A percentile compares a stretch with the other conserved stretches of the same genome.
phyloP scores from a whole-genome alignment of 2,888 invertebrate genomes.

The Drosophila acutilabella region DNA sequence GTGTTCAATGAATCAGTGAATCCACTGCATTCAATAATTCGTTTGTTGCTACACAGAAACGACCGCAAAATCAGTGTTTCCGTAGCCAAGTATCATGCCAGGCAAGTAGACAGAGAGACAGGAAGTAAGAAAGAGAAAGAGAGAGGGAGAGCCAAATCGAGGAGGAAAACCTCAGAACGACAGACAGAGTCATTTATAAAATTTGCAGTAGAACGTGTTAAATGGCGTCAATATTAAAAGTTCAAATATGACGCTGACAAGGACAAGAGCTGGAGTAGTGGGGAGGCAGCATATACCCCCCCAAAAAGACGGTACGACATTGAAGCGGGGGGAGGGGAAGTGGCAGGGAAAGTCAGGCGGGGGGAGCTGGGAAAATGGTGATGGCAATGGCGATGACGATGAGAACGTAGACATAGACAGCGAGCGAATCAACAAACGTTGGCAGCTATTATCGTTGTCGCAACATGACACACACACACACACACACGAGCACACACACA shows the following conservation, averaged over 20 bases:
- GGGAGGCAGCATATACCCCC: not conserved
- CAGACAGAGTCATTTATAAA: conserved; percentile 80
- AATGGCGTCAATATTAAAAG: conserved; percentile 81
- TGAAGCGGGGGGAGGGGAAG: not conserved
- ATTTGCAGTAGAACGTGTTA: conserved; percentile 77
- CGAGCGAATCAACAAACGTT: conserved; percentile 71
- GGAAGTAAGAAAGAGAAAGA: not conserved
- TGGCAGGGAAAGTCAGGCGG: not conserved
- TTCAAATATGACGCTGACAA: conserved; percentile 79
- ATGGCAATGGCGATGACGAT: conserved; percentile 34
- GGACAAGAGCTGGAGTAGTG: conserved; percentile 15
- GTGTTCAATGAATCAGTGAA: conserved; percentile 24
- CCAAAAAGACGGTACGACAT: not conserved
- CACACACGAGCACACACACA: conserved; percentile 20
- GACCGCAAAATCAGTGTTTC: conserved; percentile 43
- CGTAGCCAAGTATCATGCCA: not conserved
- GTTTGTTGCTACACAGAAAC: conserved; percentile 27
- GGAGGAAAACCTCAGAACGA: conserved; percentile 29
- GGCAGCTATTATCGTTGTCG: conserved; percentile 78
- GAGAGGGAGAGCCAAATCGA: not conserved
- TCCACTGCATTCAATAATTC: conserved; percentile 48
- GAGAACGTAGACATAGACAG: conserved; percentile 53
- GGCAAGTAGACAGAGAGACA: too few species aligned
- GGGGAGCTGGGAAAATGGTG: conserved; percentile 14
- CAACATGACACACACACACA: conserved; percentile 64